Base-by-base conservation (phyloP, 2,797 vertebrate genomes). In the Onychomys torridus region DNA sequence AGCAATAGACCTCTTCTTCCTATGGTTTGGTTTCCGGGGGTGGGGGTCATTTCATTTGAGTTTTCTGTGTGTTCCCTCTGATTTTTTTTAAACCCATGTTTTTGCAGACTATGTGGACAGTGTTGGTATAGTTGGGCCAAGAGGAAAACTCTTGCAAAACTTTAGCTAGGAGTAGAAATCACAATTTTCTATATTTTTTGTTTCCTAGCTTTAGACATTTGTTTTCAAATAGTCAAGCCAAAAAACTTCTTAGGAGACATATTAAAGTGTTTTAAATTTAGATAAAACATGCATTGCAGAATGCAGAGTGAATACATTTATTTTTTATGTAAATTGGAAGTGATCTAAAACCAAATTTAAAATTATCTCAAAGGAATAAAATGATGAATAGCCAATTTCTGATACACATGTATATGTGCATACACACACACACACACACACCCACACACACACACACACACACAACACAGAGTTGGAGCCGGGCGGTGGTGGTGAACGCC, bases 221-320 rank as follows among this genome's bases (percentile, higher is more conserved):
- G 43, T 90, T 97, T 96, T 90, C 75, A 95, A 95, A 75, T 96
- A 75, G 78, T 88, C 61, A 86, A 89, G 78, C 86, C 89, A 75
- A 52, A 77, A 93, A 92, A 40, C 67, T 96, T 96, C 59, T 94
- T 69, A 90, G 81, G 63, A 96, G 79, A 91, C 49, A 90, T 89
- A 94, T 87, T 89, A 93, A 96, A 93, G 34, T 78, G 19, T 90
- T 95, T 90, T 84, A 96, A 96, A 93, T 94, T 94, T 91, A 93
- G 69, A 96, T 79, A 82, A 91, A 96, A 93, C 23, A 95, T 69
- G 90, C 75, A 85, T 92, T 94, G 69, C 40, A 96, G 84, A 86
- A 94, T 93, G 61, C 59, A 78, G 43, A 71, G 23, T 79, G 69
- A 95, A 83, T 79, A 90, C 16, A 52, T 95, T 61, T 95, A 92